Base-by-base conservation (phyloP, 2,888 invertebrate genomes). In the Micropterix aruncella region DNA sequence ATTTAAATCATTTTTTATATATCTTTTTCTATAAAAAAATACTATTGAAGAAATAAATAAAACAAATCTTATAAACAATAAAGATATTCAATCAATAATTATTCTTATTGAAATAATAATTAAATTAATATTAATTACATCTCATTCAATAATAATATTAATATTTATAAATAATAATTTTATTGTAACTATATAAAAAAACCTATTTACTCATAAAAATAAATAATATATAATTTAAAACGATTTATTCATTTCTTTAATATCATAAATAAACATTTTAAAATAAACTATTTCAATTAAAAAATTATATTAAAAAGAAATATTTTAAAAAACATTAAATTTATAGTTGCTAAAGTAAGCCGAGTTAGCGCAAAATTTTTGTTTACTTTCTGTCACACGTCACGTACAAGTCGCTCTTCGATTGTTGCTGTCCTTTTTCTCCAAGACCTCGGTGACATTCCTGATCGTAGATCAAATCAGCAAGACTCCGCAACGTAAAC, bases 11-110 rank as follows among this genome's bases (percentile, higher is more conserved):
- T n/a, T n/a, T n/a, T n/a, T n/a, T n/a, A n/a, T n/a, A n/a, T n/a
- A n/a, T n/a, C n/a, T 2, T 51, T 66, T 62, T 58, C 75, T 77
- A 66, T 80, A 82, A 63, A 60, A 70, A 67, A 79, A 68, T 39
- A 81, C 78, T 52, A 75, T 69, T 44, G 73, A 74, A 60, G 79
- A 75, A 79, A 81, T 80, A 60, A 79, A n/a, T n/a, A n/a, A n/a
- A n/a, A n/a, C n/a, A n/a, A n/a, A n/a, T n/a, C n/a, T n/a, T n/a
- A n/a, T n/a, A n/a, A n/a, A n/a, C n/a, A n/a, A n/a, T n/a, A n/a
- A n/a, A n/a, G n/a, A n/a, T n/a, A n/a, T n/a, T n/a, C n/a, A n/a
- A n/a, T n/a, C n/a, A n/a, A n/a, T n/a, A n/a, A n/a, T n/a, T n/a
- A n/a, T n/a, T n/a, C n/a, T 67, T 55, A 77, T 69, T 38, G 66